These are phyloP conservation scores for Cephus rjabovi DNA, from an alignment of 2,888 invertebrate genomes.

Conservation along the genomic window DNA sequence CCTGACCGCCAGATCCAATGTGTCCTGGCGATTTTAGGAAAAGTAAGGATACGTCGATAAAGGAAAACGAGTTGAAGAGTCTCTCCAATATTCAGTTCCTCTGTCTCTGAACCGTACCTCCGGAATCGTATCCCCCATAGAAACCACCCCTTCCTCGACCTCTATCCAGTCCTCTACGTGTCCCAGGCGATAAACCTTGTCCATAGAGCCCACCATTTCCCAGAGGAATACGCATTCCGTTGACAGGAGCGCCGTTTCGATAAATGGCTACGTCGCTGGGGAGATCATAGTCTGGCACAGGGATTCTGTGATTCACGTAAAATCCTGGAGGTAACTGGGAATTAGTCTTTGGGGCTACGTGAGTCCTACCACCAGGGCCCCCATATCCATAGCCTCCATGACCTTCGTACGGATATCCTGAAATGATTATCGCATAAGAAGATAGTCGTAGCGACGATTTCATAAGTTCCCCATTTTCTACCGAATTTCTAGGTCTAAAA, in stretches of 20 bases:
- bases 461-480: too few species aligned
- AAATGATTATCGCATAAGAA: not conserved
- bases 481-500: too few species aligned
- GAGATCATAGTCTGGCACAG: slow-evolving; percentile 36
- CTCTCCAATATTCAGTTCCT: too few species aligned
- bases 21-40: too few species aligned
- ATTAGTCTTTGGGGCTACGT: slow-evolving; percentile 33
- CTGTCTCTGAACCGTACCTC: not conserved
- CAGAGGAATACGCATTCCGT: slow-evolving; percentile 38
- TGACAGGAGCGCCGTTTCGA: slow-evolving; percentile 48
- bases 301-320: slow-evolving; percentile 32
- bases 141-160: slow-evolving; percentile 35
- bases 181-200: slow-evolving; percentile 32
- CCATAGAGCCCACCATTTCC: slow-evolving; percentile 38
- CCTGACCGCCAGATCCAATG: too few species aligned
- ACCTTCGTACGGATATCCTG: slow-evolving; percentile 36
- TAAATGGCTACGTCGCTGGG: slow-evolving; percentile 44
- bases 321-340: slow-evolving; percentile 43
- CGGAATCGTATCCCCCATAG: slow-evolving; percentile 36
- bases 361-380: slow-evolving; percentile 26
- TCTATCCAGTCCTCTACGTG: slow-evolving; percentile 30
- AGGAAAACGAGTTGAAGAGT: too few species aligned
- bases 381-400: slow-evolving; percentile 32
- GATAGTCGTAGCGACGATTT: not conserved
- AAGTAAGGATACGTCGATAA: too few species aligned